phyloP scores from a whole-genome alignment of 2,888 invertebrate genomes.

The Eupelmus urozonus region DNA sequence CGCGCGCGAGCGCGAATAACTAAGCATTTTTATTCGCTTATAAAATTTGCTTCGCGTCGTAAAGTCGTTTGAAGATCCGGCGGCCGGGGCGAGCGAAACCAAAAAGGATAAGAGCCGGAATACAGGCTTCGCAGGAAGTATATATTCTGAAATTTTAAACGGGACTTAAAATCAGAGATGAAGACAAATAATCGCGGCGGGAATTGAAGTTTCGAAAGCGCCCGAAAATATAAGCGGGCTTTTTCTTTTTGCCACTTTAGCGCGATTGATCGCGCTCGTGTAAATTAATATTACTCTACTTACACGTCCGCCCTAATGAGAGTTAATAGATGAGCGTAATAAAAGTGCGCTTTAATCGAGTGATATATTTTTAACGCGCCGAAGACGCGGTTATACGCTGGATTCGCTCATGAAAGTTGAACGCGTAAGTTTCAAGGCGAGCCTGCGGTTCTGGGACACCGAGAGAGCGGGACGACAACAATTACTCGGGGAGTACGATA shows the following conservation, averaged over 20 bases:
- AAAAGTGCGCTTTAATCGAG: too few species aligned
- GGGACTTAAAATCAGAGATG: constrained; percentile 12
- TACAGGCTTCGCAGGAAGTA: constrained; percentile 4
- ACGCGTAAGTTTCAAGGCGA: not conserved
- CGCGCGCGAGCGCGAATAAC: not conserved
- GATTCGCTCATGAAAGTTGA: not conserved
- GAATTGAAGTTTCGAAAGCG: too few species aligned
- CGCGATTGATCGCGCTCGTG: too few species aligned
- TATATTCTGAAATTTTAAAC: constrained; percentile 1
- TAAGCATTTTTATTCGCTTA: constrained; percentile 26
- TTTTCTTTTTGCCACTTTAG: too few species aligned
- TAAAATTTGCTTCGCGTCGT: constrained; percentile 17
- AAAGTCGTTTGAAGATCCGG: constrained; percentile 10
- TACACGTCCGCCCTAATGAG: too few species aligned
- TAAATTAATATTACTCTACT: too few species aligned
- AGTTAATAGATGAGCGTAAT: too few species aligned
- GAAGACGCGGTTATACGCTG: too few species aligned
- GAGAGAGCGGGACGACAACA: not conserved
- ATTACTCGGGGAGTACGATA: not conserved
- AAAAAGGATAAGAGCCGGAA: constrained; percentile 11
- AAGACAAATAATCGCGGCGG: too few species aligned
- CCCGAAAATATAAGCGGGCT: too few species aligned
- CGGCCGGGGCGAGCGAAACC: too few species aligned
- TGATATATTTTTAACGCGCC: too few species aligned
- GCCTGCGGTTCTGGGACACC: not conserved